Conservation (phyloP, 2,113 vertebrate genomes). For the Sterna hirundo region DNA sequence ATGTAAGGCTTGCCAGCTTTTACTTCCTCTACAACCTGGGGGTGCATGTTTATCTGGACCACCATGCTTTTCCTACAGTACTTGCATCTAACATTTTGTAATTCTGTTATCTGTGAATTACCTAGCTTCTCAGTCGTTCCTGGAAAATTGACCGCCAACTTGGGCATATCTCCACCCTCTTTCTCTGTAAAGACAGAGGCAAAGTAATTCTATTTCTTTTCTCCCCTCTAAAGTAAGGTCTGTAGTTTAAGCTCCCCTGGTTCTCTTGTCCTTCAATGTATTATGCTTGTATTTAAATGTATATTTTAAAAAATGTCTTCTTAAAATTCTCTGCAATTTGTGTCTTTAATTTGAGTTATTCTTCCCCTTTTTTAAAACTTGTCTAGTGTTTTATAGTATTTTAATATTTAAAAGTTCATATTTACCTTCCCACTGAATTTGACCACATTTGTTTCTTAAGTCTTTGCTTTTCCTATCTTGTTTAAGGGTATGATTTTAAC, state of each 20-base stretch:
- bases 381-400: neutral
- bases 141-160: constrained; percentile 76
- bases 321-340: neutral
- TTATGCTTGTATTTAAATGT: neutral
- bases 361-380: constrained; percentile 13
- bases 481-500: constrained; percentile 33
- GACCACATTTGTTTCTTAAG: constrained; percentile 46
- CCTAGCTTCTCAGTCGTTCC: constrained; percentile 75
- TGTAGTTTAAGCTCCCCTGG: constrained; percentile 55
- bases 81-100: constrained; percentile 53
- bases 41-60: constrained; percentile 63
- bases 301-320: neutral
- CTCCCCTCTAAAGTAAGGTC: constrained; percentile 58
- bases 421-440: constrained; percentile 47
- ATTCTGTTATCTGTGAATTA: constrained; percentile 69
- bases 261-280: constrained; percentile 51
- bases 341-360: constrained; percentile 8
- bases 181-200: constrained; percentile 81
- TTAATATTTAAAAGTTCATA: neutral
- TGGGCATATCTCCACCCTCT: constrained; percentile 78
- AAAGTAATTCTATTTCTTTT: constrained; percentile 64
- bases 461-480: constrained; percentile 33
- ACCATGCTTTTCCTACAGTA: constrained; percentile 53
- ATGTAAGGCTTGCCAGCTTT: constrained; percentile 23
- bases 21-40: constrained; percentile 21